A percentile compares a stretch with the other conserved stretches of the same genome.
These are phyloP conservation scores for Seira musarum DNA, from an alignment of 2,888 invertebrate species.

Conservation along the genomic window DNA sequence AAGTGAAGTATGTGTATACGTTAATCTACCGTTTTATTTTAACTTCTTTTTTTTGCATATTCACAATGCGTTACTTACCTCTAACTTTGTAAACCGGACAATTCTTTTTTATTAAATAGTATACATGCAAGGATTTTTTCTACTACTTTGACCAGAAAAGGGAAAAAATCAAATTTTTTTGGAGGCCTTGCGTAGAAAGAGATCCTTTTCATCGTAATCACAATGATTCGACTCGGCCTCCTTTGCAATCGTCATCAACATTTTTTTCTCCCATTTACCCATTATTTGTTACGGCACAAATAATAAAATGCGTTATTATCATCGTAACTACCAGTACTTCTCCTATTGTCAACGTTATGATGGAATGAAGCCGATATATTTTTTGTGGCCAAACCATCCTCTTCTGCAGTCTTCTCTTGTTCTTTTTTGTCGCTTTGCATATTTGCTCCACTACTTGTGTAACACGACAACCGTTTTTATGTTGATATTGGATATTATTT, in stretches of 20 bases:
- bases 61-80: too few relatives aligned
- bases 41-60: too few relatives aligned
- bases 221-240: not conserved
- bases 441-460: not conserved
- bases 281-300: not conserved
- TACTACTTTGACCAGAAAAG: too few relatives aligned
- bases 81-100: too few relatives aligned
- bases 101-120: too few relatives aligned
- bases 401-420: not conserved
- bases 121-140: too few relatives aligned
- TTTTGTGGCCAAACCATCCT: slow-evolving; percentile 10
- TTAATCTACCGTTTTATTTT: too few relatives aligned
- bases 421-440: slow-evolving; percentile 1
- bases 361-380: not conserved
- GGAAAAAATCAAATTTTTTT: too few relatives aligned
- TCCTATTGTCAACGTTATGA: too few relatives aligned
- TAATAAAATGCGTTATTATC: not conserved
- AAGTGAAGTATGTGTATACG: too few relatives aligned
- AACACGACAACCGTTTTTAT: slow-evolving; percentile 4
- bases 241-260: not conserved
- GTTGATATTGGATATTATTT: slow-evolving; percentile 15
- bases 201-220: not conserved
- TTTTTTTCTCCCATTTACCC: not conserved
- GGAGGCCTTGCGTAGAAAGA: too few relatives aligned
- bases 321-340: not conserved